Evolutionary conservation across 2,888 invertebrate species (phyloP).

Genomic region (Chymomyza caudatula): DNA sequence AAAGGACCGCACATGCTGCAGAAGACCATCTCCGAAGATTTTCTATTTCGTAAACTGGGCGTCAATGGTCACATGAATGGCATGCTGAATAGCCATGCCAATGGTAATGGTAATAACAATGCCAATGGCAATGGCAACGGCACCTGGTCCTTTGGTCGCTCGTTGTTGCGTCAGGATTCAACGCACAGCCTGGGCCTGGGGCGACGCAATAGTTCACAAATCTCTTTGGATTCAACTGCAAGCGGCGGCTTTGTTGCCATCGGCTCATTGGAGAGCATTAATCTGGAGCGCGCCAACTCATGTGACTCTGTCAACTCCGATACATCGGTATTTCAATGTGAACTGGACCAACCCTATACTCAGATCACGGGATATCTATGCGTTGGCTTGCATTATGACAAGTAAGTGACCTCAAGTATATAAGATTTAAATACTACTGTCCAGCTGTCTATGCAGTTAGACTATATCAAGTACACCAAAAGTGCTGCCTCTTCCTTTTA

Average conservation of each 20-base stretch:
- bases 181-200: slow-evolving; percentile 67
- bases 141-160: slow-evolving; percentile 74
- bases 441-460: no score
- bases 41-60: slow-evolving; percentile 73
- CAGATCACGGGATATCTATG: slow-evolving; percentile 87
- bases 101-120: slow-evolving; percentile 11
- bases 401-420: slow-evolving; percentile 78
- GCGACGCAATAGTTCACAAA: slow-evolving; percentile 75
- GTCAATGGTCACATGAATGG: slow-evolving; percentile 35
- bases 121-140: slow-evolving; percentile 47
- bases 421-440: no score
- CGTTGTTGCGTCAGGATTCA: slow-evolving; percentile 74
- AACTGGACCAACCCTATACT: slow-evolving; percentile 84
- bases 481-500: no score
- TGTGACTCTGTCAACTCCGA: slow-evolving; percentile 90
- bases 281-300: slow-evolving; percentile 82
- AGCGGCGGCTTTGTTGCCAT: slow-evolving; percentile 37
- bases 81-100: slow-evolving; percentile 22
- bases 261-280: slow-evolving; percentile 73
- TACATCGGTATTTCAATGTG: slow-evolving; percentile 85
- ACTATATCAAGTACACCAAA: no score
- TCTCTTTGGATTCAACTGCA: slow-evolving; percentile 65
- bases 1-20: slow-evolving; percentile 76
- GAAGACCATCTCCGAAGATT: slow-evolving; percentile 78
- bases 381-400: slow-evolving; percentile 87